phyloP scores from a whole-genome alignment of 2,113 vertebrate species.

The Clinocottus analis region DNA sequence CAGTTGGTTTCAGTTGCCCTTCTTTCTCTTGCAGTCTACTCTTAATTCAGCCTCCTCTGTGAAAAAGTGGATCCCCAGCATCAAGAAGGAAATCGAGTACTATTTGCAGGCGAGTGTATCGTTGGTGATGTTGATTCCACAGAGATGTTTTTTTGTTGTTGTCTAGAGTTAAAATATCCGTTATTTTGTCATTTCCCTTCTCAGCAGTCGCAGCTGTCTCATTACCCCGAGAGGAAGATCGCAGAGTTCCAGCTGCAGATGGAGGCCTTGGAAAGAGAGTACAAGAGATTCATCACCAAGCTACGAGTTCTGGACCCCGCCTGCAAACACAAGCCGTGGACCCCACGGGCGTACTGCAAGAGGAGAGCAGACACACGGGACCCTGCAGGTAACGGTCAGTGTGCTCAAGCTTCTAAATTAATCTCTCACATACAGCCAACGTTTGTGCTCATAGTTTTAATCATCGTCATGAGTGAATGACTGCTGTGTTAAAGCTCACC shows the following conservation, averaged over 20 bases:
- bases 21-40: constrained; percentile 67
- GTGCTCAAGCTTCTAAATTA: neutral
- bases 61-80: constrained; percentile 86
- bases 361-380: constrained; percentile 63
- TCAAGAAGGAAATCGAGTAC: constrained; percentile 86
- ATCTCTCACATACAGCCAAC: no score
- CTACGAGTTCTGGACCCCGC: constrained; percentile 80
- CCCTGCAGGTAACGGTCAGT: constrained; percentile 47
- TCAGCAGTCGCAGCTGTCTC: constrained; percentile 85
- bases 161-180: neutral
- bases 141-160: neutral
- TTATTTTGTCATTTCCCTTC: neutral
- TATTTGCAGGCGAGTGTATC: constrained; percentile 78
- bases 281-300: constrained; percentile 81
- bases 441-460: no score
- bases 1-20: neutral
- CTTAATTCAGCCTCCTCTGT: constrained; percentile 80
- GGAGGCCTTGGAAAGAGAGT: constrained; percentile 81
- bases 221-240: constrained; percentile 87
- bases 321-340: constrained; percentile 85
- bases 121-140: neutral
- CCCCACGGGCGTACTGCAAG: constrained; percentile 82
- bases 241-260: constrained; percentile 82
- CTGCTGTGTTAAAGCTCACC: neutral
- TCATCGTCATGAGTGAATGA: neutral